Evolutionary conservation across 2,797 vertebrate species (phyloP), one percentile per base, ranked within the genome.

Genomic region (Synaphobranchus kaupii): DNA sequence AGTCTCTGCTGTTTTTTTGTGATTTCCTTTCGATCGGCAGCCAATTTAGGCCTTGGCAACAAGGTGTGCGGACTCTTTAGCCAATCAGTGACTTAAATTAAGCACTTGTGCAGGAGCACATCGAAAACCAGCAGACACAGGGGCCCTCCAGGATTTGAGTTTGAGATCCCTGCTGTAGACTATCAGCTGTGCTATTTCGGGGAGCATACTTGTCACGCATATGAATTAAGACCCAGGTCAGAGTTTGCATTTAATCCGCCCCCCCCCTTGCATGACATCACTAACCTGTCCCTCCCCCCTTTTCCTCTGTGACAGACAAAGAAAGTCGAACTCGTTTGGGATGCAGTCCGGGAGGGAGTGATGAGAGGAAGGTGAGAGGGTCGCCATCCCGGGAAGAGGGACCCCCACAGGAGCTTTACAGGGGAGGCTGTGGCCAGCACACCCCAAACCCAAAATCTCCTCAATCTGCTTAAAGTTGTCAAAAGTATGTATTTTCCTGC

Each of bases 281-380:
- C 54, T 87, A 20, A 87, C 52, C 47, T 47, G 34, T 76, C 31
- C 44, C 88, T 82, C 83, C 86, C 63, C 88, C n/a, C 4, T 68
- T 58, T 85, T 84, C 13, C 86, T 13, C 31, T 63, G 90, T 68
- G 7, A 17, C 90, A 96, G 95, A 93, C 95, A 94, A 90, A 94
- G 95, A 89, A 96, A 96, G 93, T 96, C 95, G 0, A 95, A 94
- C 92, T 96, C 95, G 68, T 95, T 96, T 87, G 95, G 93, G n/a
- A 89, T 95, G 90, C 96, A 95, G 85, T 95, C 94, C 0, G 95
- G 93, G 85, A 92, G 93, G 90, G 95, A 95, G 88, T 96, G 91
- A 92, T 63, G 63, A 78, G 83, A 78, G n/a, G 63, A 88, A 87
- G 25, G 80, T 73, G 83, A 4, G 54, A 60, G 50, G 84, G 52